phyloP scores from a whole-genome alignment of 2,888 invertebrate species.

The Mimas tiliae region DNA sequence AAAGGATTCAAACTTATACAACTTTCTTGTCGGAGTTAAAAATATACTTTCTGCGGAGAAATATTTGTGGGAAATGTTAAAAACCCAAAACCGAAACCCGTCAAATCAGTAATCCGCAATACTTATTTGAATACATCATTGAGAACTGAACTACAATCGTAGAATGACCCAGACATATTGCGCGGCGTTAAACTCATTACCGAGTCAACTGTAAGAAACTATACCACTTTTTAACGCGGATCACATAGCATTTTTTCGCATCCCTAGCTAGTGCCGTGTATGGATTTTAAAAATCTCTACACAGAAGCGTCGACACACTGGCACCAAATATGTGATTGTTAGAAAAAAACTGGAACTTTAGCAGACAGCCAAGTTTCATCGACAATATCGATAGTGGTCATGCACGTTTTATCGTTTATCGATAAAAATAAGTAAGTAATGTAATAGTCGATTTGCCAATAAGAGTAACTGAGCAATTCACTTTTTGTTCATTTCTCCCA shows the following conservation, averaged over 20 bases:
- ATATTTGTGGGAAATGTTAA: too few relatives aligned
- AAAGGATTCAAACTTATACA: too few relatives aligned
- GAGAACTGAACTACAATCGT: not conserved
- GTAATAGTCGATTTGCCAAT: conserved; percentile 37
- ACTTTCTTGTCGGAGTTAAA: too few relatives aligned
- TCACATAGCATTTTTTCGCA: conserved; percentile 7
- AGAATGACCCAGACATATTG: not conserved
- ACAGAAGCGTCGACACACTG: not conserved
- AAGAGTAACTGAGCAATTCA: conserved; percentile 23
- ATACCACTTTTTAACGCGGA: conserved; percentile 5
- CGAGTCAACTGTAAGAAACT: not conserved
- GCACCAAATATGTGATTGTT: conserved; percentile 4
- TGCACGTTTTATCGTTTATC: conserved; percentile 42
- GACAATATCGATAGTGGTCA: conserved; percentile 42
- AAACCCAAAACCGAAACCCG: too few relatives aligned
- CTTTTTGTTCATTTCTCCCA: conserved; percentile 26
- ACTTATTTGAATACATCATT: too few relatives aligned
- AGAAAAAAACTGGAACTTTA: conserved; percentile 18
- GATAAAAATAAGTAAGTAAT: too few relatives aligned
- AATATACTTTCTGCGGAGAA: too few relatives aligned
- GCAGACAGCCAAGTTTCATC: conserved; percentile 34
- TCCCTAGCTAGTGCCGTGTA: not conserved
- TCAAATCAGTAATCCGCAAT: too few relatives aligned
- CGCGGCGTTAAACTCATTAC: conserved; percentile 1
- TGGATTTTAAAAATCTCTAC: conserved; percentile 13